A percentile compares a stretch with the other conserved stretches of the same genome.
Conservation (phyloP, 2,113 vertebrate species). For the Lepus timidus region DNA sequence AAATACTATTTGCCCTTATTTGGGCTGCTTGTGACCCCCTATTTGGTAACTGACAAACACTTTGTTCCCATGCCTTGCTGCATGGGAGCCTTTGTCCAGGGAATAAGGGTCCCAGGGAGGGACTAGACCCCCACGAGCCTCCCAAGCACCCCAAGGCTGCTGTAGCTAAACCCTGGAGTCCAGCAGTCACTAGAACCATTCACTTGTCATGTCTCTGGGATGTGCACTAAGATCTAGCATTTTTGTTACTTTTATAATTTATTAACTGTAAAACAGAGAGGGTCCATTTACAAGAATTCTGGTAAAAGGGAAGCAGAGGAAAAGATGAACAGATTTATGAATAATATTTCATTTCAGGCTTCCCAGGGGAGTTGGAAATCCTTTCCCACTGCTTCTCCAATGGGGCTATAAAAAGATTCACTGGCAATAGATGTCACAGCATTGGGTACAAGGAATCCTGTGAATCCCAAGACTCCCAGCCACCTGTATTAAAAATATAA, state of each 20-base stretch:
- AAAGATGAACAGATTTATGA: slow-evolving; percentile 65
- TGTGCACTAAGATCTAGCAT: neutral
- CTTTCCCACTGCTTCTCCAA: neutral
- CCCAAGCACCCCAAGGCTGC: fast-evolving
- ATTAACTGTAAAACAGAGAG: slow-evolving; percentile 36
- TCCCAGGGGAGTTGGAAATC: slow-evolving; percentile 27
- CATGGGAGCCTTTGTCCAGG: neutral
- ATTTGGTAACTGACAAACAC: neutral
- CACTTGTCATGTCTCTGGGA: neutral
- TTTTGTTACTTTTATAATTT: slow-evolving; percentile 52
- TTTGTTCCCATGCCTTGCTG: neutral
- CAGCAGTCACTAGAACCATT: neutral
- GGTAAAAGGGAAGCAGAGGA: slow-evolving; percentile 24
- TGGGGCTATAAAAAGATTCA: slow-evolving; percentile 1
- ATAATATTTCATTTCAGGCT: slow-evolving; percentile 57
- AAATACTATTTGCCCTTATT: slow-evolving; percentile 62
- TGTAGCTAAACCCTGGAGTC: neutral
- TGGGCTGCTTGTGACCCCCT: slow-evolving; percentile 45
- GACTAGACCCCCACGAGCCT: neutral
- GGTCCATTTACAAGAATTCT: slow-evolving; percentile 57
- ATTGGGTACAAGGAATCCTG: slow-evolving; percentile 3
- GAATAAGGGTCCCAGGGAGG: neutral
- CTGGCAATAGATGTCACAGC: neutral
- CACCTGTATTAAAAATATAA: slow-evolving; percentile 26
- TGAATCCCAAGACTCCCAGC: neutral